phyloP scores from a whole-genome alignment of 2,797 vertebrate genomes.

The Paedocypris micromegethes region DNA sequence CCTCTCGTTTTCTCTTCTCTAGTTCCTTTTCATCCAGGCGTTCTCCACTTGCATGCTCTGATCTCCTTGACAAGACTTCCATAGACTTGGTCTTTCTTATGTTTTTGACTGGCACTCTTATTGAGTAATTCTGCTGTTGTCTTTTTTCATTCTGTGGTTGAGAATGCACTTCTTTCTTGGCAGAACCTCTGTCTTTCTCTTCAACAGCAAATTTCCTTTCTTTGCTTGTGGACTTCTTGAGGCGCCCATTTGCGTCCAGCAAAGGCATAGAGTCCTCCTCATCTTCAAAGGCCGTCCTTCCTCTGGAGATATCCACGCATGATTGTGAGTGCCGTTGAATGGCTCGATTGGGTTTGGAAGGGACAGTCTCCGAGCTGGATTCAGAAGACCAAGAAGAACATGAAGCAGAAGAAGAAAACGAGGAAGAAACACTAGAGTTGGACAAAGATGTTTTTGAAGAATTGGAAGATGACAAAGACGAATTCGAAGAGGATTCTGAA shows the following conservation, averaged over 20 bases:
- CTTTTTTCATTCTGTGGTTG: conserved; percentile 36
- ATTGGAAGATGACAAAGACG: conserved; percentile 53
- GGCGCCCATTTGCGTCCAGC: conserved; percentile 46
- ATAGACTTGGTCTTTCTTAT: conserved; percentile 73
- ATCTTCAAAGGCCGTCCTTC: conserved; percentile 51
- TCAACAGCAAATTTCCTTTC: conserved; percentile 38
- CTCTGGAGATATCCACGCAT: conserved; percentile 67
- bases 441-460: conserved; percentile 43
- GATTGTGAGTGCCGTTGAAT: conserved; percentile 64
- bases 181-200: conserved; percentile 41
- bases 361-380: conserved; percentile 53
- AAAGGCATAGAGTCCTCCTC: conserved; percentile 56
- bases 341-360: conserved; percentile 27
- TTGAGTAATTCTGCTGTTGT: conserved; percentile 38
- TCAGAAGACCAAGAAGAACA: conserved; percentile 63
- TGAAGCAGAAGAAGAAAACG: conserved; percentile 54
- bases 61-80: conserved; percentile 62
- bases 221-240: conserved; percentile 41
- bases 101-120: conserved; percentile 38
- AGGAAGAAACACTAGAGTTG: conserved; percentile 53
- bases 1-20: conserved; percentile 56
- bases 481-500: conserved; percentile 24
- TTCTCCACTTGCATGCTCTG: conserved; percentile 40
- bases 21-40: conserved; percentile 50
- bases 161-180: conserved; percentile 37